Conservation (phyloP, 2,113 vertebrate genomes). For the Calidris pugnax region DNA sequence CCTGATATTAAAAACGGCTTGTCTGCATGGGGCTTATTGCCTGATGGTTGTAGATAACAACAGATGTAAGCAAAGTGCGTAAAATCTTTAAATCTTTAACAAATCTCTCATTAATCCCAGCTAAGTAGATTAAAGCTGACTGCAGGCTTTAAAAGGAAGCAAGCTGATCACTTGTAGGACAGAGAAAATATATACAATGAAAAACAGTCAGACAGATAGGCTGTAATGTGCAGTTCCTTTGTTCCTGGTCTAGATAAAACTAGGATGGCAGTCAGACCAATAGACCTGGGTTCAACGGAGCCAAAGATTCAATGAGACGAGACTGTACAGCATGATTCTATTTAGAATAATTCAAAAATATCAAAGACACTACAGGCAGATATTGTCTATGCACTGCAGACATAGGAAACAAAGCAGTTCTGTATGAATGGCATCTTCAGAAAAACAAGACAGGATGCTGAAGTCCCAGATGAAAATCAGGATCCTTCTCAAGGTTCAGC, state of each 20-base stretch:
- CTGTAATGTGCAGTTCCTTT: not conserved
- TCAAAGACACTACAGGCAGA: not conserved
- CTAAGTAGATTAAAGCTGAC: constrained; percentile 55
- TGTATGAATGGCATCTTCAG: not conserved
- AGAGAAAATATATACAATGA: not conserved
- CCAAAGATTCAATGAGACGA: not conserved
- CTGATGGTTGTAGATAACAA: constrained; percentile 20
- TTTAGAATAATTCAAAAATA: not conserved
- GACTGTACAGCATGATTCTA: not conserved
- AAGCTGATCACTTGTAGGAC: constrained; percentile 8
- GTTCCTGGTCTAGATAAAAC: not conserved
- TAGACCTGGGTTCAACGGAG: not conserved
- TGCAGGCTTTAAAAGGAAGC: constrained; percentile 33
- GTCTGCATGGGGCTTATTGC: not conserved
- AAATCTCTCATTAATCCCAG: constrained; percentile 63
- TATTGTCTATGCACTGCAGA: not conserved
- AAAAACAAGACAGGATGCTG: not conserved
- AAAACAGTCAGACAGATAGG: not conserved
- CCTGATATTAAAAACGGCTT: not conserved
- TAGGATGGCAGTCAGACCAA: not conserved
- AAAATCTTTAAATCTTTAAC: constrained; percentile 57
- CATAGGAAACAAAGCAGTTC: not conserved
- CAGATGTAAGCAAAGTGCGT: constrained; percentile 21
- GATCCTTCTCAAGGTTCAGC: not conserved
- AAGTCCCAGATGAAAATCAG: not conserved